Conservation (phyloP, 2,888 invertebrate species). For the Tridacna gigas region DNA sequence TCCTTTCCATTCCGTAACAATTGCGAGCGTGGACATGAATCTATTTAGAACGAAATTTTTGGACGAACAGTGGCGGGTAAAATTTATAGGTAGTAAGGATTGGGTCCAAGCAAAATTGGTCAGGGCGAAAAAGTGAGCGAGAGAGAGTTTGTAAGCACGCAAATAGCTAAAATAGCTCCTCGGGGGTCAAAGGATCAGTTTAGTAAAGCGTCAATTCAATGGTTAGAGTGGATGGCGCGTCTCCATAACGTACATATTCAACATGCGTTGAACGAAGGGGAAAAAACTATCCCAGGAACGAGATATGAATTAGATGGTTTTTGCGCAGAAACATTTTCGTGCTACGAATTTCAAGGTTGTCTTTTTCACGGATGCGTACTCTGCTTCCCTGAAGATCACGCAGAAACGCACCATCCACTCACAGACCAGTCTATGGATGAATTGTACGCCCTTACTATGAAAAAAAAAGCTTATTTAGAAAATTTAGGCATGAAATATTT, state of each 20-base stretch:
- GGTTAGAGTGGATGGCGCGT: no score
- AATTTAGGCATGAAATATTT: no score
- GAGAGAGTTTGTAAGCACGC: conserved; percentile 25
- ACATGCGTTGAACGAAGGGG: conserved; percentile 37
- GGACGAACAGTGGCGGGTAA: no score
- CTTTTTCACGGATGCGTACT: conserved; percentile 39
- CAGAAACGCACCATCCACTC: no score
- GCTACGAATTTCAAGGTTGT: conserved; percentile 47
- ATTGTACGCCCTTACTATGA: conserved; percentile 46
- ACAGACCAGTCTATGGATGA: conserved; percentile 23
- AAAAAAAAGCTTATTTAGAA: conserved; percentile 45
- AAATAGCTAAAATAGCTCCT: conserved; percentile 43
- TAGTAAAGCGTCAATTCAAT: no score
- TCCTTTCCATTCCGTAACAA: conserved; percentile 38
- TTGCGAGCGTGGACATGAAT: conserved; percentile 36
- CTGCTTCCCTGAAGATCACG: conserved; percentile 26
- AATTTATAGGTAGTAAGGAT: conserved; percentile 13
- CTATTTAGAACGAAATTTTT: conserved; percentile 32
- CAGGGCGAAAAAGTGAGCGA: neutral
- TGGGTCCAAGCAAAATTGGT: conserved; percentile 17
- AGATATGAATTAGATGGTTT: conserved; percentile 40
- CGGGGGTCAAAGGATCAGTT: conserved; percentile 46
- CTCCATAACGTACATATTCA: neutral
- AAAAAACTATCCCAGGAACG: conserved; percentile 31
- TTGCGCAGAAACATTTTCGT: conserved; percentile 24